Evolutionary conservation across 2,113 vertebrate genomes (phyloP), one percentile per base, ranked within the genome.

Genomic region (Hyla sarda): DNA sequence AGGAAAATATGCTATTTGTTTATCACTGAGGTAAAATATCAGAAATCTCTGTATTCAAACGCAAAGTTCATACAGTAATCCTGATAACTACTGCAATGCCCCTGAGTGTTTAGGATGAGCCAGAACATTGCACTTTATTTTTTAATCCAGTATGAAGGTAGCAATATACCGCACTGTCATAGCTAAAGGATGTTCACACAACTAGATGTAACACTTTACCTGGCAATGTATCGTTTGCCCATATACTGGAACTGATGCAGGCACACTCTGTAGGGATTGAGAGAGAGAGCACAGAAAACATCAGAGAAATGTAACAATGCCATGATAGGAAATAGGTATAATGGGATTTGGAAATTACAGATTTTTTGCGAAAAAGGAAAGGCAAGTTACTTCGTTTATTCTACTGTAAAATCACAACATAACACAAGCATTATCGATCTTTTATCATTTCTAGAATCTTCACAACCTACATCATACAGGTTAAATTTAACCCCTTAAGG

Each of bases 231-330:
- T 91, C 98, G 91, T 82, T 99, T 99, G 25, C 98, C 98, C 97
- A 99, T 97, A 90, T 99, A 99, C 93, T 96, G 97, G 95, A 99
- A 99, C 94, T 99, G 98, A 93, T 99, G 97, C 56, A 99, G 93
- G 88, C 97, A 99, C 3, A 99, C 96, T 91, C 98, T 99, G 94
- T 3, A 88, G 88, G 34, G n/a, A 72, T 19, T 0, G 28, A 74
- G 28, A 73, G 28, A 73, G 30, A 62, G 34, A 25, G 34, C 25
- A 60, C 11, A 78, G 25, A 56, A 54, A 78, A 73, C 21, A 48
- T 74, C 23, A 25, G 5, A 45, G 5, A n/a, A 73, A 73, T 45
- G 3, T 45, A 5, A n/a, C 1, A 45, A 73, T 72, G 14, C 12
- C 13, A 16, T 71, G 21, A 37, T 37, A 37, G 30, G 32, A 10